phyloP scores from a whole-genome alignment of 1,140 invertebrate species.

The Cataglyphis hispanica region DNA sequence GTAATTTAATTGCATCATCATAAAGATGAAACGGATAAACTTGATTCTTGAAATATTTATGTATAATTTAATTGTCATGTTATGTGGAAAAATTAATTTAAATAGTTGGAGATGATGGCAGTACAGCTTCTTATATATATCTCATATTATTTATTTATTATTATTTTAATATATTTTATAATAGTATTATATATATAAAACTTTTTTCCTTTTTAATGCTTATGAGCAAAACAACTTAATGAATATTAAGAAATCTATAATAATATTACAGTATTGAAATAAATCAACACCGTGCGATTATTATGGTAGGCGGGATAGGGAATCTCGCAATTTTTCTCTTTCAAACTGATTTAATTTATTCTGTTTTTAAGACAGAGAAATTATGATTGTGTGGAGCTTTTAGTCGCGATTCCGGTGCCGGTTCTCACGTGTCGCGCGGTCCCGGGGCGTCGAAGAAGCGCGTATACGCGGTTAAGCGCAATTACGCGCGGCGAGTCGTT shows the following conservation, averaged over 20 bases:
- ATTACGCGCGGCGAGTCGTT: conserved; percentile 75
- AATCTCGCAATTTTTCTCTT: no score
- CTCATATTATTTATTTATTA: no score
- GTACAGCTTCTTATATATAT: neutral
- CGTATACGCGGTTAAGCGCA: conserved; percentile 64
- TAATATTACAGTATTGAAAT: neutral
- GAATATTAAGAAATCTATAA: neutral
- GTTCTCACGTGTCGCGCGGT: conserved; percentile 55
- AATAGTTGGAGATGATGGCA: neutral
- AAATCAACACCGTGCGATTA: neutral
- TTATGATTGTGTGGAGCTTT: neutral
- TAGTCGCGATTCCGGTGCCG: conserved; percentile 23
- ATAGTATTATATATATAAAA: no score
- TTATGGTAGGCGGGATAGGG: neutral
- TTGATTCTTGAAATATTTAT: conserved; percentile 6
- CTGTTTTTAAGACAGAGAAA: neutral
- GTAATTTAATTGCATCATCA: neutral
- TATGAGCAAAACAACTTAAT: neutral
- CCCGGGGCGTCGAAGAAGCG: neutral
- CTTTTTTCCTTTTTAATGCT: no score
- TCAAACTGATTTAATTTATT: neutral
- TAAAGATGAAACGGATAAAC: neutral
- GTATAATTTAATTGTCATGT: neutral
- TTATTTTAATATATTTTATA: neutral
- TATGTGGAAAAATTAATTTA: neutral